Base-by-base conservation (phyloP, 2,888 invertebrate species). In the Scaptomyza parva region DNA sequence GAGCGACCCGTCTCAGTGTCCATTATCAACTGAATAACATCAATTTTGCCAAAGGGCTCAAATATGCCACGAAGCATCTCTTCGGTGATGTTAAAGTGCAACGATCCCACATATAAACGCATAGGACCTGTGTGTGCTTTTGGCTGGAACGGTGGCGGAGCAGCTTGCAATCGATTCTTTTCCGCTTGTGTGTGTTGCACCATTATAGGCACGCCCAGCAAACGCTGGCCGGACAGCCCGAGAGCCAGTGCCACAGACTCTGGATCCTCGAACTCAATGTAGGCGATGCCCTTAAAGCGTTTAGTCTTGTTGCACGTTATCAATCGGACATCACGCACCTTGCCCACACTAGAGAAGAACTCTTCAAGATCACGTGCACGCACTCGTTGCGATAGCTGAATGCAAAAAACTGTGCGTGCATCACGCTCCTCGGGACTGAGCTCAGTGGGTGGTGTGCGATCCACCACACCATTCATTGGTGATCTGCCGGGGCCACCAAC, bases 251-350 rank as follows among this genome's bases (percentile, higher is more conserved):
- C 96, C 8, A 99, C 99, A 70, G 98, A 98, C 92, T 99, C 99
- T 0, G 98, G 97, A 93, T 99, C 99, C 92, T 96, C 96, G 91
- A 99, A 99, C 92, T 99, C 99, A 65, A 99, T 98, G 90, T 99
- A 99, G n/a, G 99, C 97, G 86, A 99, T 99, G 44, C 99, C 99
- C 92, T 99, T 99, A 89, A 99, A 99, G 77, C 99, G 93, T 89
- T 99, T 95, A 0, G 99, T 99, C 92, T 99, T 99, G 92, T 99
- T 99, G 92, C 99, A 99, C 59, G 98, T 98, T 62, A 99, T 99
- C 82, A 99, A 95, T 88, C 99, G 94, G 18, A 99, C 99, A 93
- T 99, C 99, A 82, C 98, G 95, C 62, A 98, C 98, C 94, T 98
- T 98, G 43, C 99, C 99, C 64, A 99, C 99, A 67, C 98, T 97